Evolutionary conservation across 2,113 vertebrate genomes (phyloP), one percentile per base, ranked within the genome.

Genomic region (Oryzias javanicus): DNA sequence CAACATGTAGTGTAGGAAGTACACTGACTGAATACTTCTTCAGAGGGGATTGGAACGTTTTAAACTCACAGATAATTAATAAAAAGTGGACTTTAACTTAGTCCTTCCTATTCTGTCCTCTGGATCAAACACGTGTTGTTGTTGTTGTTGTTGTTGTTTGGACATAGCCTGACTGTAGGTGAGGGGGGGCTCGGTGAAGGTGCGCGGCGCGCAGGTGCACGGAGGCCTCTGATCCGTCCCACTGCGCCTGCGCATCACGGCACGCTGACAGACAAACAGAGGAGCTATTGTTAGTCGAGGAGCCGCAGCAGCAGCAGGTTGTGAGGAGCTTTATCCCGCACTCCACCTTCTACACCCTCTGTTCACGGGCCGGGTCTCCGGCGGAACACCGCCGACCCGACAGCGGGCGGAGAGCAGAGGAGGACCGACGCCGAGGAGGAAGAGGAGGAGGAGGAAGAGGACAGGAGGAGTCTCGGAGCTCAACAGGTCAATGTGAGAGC

Each of bases 401-500:
- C 50, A 2, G 73, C 1, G 58, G 45, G 61, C 46, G 66, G 49
- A 19, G 55, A 60, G 66, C 55, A 60, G 46, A 64, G 49, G 70
- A 70, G 49, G 22, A 45, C 54, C 54, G 68, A 52, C 42, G 20
- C 42, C 49, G 41, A 64, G 6, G n/a, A 54, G 68, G 60, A 81
- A 27, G 50, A 79, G 81, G 81, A 81, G 80, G 81, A 77, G 60
- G 75, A 68, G 52, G 67, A 67, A 64, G 56, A 78, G 17, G 40
- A 59, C 25, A 12, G 61, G 58, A 48, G 2, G 41, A 71, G 42
- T 55, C 50, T 64, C 1, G 35, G 68, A 48, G 60, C 70, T 61
- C 80, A 87, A 87, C 81, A 89, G 86, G 84, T 84, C 86, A 69
- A 88, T 91, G 89, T 77, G 76, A 4, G 79, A 78, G 59, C 24